These are phyloP conservation scores for Chaetogeoica ovagalla DNA, from an alignment of 2,888 invertebrate species.

Conservation along the genomic window DNA sequence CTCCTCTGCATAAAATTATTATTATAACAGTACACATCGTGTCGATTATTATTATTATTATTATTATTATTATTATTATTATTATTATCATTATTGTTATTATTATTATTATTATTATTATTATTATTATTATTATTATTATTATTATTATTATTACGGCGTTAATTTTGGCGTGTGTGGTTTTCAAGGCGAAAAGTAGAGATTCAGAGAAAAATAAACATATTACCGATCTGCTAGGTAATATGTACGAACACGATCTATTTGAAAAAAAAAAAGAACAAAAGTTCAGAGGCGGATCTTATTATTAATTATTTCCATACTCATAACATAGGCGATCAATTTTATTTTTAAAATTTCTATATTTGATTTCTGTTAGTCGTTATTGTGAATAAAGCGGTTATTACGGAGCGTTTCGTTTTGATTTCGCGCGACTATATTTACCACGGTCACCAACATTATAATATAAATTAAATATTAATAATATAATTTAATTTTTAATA, in stretches of 20 bases:
- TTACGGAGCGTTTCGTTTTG: too few species aligned
- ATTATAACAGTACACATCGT: background rate
- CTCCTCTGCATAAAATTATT: background rate
- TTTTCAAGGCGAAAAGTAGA: slow-evolving; percentile 22
- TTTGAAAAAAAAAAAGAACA: background rate
- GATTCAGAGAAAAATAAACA: slow-evolving; percentile 12
- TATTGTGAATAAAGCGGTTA: background rate
- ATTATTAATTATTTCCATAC: background rate
- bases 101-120: too few species aligned
- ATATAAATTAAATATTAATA: too few species aligned
- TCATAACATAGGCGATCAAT: background rate
- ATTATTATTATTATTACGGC: slow-evolving; percentile 28
- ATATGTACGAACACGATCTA: slow-evolving; percentile 4
- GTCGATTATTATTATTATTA: slow-evolving; percentile 27
- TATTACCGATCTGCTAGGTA: background rate
- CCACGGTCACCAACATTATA: too few species aligned
- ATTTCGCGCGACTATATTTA: too few species aligned
- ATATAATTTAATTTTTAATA: background rate
- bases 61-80: too few species aligned
- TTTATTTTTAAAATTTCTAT: too few species aligned
- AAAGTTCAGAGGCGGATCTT: too few species aligned
- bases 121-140: too few species aligned
- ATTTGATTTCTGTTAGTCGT: background rate
- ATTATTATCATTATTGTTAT: too few species aligned
- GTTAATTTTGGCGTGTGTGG: slow-evolving; percentile 37